Base-by-base conservation (phyloP, 2,888 invertebrate species). In the Serripes groenlandicus region DNA sequence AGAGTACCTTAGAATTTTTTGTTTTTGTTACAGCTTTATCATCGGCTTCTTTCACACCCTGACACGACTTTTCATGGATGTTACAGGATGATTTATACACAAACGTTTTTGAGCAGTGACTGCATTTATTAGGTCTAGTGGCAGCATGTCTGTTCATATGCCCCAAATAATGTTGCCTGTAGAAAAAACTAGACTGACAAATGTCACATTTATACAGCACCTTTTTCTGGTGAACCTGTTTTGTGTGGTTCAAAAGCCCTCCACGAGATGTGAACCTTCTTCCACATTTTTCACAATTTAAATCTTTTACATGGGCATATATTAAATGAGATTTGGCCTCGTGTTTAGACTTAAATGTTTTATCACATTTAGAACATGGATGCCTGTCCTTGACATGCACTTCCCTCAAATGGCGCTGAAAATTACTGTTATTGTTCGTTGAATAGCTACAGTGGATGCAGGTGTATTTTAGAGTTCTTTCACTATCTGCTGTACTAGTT, bases 381-480 rank as follows among this genome's bases (percentile, higher is more conserved):
- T 75, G 75, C 18, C 75, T 26, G 1, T 62, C 35, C 30, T 32
- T 42, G 11, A 54, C 54, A 66, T 80, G 80, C 1, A 72, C 71
- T 34, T 75, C 75, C 49, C 66, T 52, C 9, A 52, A 21, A 58
- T 80, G 80, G 9, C 80, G 52, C 5, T 64, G 54, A 30, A 56
- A 71, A 49, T 80, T 80, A 56, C 75, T 75, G 23, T 56, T 64
- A 11, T 71, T 28, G 52, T 34, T 72, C 21, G 75, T 58, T 9
- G 54, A 64, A 58, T 80, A 80, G 26, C n/a, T 23, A 42, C 80
- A 80, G n/a, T 80, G 35, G n/a, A 56, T 64, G 72, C 80, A 80
- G n/a, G 52, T 66, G 15, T 37, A 75, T 18, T 32, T 37, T 52
- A 32, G n/a, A 15, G 28, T 52, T 15, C 26, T 52, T 3, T 5